These are phyloP conservation scores for Latrodectus elegans DNA, from an alignment of 2,888 invertebrate genomes.

Conservation along the genomic window DNA sequence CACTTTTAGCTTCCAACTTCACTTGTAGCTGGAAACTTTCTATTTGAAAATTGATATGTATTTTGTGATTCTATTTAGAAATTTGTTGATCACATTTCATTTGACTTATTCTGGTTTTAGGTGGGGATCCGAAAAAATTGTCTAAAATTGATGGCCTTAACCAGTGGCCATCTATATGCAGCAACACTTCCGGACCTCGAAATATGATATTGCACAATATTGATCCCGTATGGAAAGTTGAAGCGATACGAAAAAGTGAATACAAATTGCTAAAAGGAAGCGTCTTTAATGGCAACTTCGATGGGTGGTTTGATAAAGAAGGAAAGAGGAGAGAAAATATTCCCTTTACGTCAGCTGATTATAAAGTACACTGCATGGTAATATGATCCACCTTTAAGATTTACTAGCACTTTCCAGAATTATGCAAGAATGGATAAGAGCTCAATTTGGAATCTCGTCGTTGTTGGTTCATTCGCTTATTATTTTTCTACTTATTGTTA, in stretches of 20 bases:
- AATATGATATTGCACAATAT: conserved; percentile 75
- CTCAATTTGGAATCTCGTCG: too few relatives aligned
- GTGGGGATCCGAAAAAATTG: conserved; percentile 37
- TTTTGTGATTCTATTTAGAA: too few relatives aligned
- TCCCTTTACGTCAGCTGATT: conserved; percentile 14
- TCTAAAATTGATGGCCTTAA: conserved; percentile 61
- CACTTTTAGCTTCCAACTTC: too few relatives aligned
- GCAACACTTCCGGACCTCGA: conserved; percentile 80
- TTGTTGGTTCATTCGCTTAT: too few relatives aligned
- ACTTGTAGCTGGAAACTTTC: too few relatives aligned
- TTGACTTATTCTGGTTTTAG: conserved; percentile 10
- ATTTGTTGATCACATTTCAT: neutral
- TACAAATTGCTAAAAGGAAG: conserved; percentile 70
- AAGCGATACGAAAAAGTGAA: conserved; percentile 53
- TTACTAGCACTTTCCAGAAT: too few relatives aligned
- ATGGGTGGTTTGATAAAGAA: conserved; percentile 79
- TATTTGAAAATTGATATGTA: too few relatives aligned
- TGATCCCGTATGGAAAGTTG: conserved; percentile 69
- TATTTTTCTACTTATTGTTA: too few relatives aligned
- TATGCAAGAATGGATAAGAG: too few relatives aligned
- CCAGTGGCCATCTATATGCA: conserved; percentile 60
- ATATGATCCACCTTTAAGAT: neutral
- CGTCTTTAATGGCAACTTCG: conserved; percentile 80
- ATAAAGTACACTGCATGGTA: conserved; percentile 17
- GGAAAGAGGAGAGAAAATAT: conserved; percentile 61